A percentile compares a stretch with the other conserved stretches of the same genome.
Conservation (phyloP, 2,888 invertebrate genomes). For the Gymnocheta viridis region DNA sequence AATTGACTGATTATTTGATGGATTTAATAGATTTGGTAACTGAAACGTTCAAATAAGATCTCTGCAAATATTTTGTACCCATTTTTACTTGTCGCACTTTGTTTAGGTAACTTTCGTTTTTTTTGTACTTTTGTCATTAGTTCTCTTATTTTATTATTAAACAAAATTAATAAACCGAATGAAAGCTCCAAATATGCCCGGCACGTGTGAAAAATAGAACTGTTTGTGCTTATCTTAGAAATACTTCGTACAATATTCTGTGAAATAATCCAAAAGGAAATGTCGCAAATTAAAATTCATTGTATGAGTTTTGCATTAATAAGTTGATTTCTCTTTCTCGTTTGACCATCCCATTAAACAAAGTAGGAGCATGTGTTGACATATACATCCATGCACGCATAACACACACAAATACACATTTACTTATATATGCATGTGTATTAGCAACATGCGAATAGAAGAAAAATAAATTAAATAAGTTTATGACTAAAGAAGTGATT, state of each 20-base stretch:
- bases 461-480: conserved; percentile 41
- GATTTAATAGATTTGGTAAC: too few species aligned
- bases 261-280: neutral
- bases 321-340: conserved; percentile 12
- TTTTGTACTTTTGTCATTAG: neutral
- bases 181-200: conserved; percentile 22
- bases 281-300: conserved; percentile 62
- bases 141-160: conserved; percentile 26
- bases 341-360: conserved; percentile 16
- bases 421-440: neutral
- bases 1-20: neutral
- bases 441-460: neutral
- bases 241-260: neutral
- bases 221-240: neutral
- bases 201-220: conserved; percentile 59
- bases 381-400: neutral
- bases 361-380: neutral
- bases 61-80: neutral
- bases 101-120: neutral
- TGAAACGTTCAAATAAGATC: neutral
- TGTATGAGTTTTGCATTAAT: conserved; percentile 52
- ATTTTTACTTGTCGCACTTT: neutral
- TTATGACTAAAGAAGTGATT: conserved; percentile 22
- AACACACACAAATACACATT: neutral
- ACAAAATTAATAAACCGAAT: conserved; percentile 28